Conservation (phyloP, 35 echinoderm and acorn worm species). For the Apostichopus californicus region DNA sequence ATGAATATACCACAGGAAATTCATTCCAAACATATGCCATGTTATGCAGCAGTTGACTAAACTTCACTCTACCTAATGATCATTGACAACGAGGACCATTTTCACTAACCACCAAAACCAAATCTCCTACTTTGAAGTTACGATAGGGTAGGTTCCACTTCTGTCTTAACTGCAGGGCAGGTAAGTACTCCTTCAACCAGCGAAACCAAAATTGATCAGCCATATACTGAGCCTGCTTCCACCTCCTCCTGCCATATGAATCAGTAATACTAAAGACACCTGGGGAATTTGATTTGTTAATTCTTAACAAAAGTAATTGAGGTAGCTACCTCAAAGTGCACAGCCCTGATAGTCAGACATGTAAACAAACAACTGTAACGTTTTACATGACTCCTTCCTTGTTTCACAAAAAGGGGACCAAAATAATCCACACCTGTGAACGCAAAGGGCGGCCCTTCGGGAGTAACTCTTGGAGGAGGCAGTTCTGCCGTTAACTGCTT, state of each 20-base stretch:
- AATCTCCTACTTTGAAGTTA: conserved; percentile 30
- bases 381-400: background rate
- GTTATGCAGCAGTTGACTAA: too few species aligned
- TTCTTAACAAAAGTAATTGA: too few species aligned
- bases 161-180: background rate
- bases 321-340: too few species aligned
- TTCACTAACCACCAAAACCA: conserved; percentile 9
- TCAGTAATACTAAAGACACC: too few species aligned
- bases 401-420: conserved; percentile 46
- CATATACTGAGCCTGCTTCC: background rate
- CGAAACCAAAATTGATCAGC: background rate
- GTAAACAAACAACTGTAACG: conserved; percentile 46
- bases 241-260: too few species aligned
- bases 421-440: conserved; percentile 39
- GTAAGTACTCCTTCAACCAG: background rate
- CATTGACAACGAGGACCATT: conserved; percentile 56
- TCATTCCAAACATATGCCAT: too few species aligned
- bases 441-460: conserved; percentile 31
- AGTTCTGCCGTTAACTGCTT: conserved; percentile 21
- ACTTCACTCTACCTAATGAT: conserved; percentile 46
- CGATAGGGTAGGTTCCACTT: background rate
- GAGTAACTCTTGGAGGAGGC: conserved; percentile 1
- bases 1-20: too few species aligned
- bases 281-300: too few species aligned
- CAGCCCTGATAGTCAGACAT: too few species aligned